Evolutionary conservation across 2,797 vertebrate genomes (phyloP), one percentile per base, ranked within the genome.

Genomic region (Hybognathus amarus): DNA sequence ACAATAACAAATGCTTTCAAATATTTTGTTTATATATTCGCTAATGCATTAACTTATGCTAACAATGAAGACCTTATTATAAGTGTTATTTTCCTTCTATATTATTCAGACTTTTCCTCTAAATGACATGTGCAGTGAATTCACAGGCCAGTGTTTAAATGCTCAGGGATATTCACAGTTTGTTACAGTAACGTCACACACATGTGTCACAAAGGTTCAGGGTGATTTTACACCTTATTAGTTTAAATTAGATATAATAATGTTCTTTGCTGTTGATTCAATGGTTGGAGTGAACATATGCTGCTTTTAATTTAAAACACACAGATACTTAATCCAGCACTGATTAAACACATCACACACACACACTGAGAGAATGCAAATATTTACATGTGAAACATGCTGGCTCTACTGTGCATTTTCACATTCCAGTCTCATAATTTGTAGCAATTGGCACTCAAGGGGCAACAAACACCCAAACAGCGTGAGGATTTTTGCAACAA

Each of bases 241-340:
- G 1, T 63, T 63, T 1, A 17, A 15, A 61, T 61, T 1, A 8
- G 59, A 61, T 61, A 13, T 12, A 38, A 38, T 38, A 8, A 89
- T 86, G 83, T 84, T 82, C 79, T 80, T 59, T 67, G 79, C 80
- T 80, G 74, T 83, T 73, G 76, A 80, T 68, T 81, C 74, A 66
- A 76, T 69, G 54, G 73, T 71, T 73, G 75, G 77, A 68, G 77
- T 68, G 77, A 84, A 77, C 45, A 47, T 61, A 67, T 71, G 47
- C 71, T 22, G n/a, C 68, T 79, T 61, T 83, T 79, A 69, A 85
- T 79, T 82, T 79, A 38, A 50, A n/a, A 54, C 73, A 64, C 71
- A 64, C 50, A 47, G 68, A 68, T 56, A 64, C 59, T 10, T n/a
- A 85, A 77, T 75, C 84, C 40, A 52, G 77, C 67, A 74, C 40